Conservation (phyloP, 1,140 invertebrate genomes). For the Drosophila pseudoananassae region DNA sequence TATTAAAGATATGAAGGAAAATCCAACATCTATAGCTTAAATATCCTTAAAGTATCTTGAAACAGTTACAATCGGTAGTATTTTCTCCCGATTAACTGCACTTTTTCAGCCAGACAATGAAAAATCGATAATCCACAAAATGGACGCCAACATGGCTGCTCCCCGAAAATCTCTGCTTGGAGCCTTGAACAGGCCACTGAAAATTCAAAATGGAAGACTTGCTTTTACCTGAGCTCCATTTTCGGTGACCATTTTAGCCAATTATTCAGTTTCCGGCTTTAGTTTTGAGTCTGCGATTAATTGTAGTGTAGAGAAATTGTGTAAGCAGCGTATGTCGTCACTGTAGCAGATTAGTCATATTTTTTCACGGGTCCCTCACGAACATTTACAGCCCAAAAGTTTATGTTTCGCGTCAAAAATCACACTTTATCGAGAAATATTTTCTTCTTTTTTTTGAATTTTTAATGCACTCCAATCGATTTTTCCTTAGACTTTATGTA, state of each 20-base stretch:
- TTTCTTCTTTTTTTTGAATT: slow-evolving; percentile 54
- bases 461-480: slow-evolving; percentile 78
- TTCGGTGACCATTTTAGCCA: slow-evolving; percentile 81
- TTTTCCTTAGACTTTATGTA: slow-evolving; percentile 81
- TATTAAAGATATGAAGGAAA: not conserved
- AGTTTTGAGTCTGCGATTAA: slow-evolving; percentile 31
- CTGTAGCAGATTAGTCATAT: slow-evolving; percentile 78
- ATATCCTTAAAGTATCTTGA: not conserved
- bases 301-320: slow-evolving; percentile 79
- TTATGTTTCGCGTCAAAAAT: slow-evolving; percentile 14
- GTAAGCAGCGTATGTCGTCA: slow-evolving; percentile 82
- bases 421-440: slow-evolving; percentile 41
- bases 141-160: slow-evolving; percentile 83
- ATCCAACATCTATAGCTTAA: not conserved
- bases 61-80: not conserved
- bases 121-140: slow-evolving; percentile 81
- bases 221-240: slow-evolving; percentile 83
- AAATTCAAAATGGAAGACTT: slow-evolving; percentile 22
- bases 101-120: slow-evolving; percentile 65
- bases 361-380: slow-evolving; percentile 41
- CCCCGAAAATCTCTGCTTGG: slow-evolving; percentile 17
- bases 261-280: slow-evolving; percentile 32
- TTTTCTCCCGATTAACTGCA: slow-evolving; percentile 34
- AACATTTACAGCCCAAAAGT: slow-evolving; percentile 44
- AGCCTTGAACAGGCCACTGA: slow-evolving; percentile 11